Base-by-base conservation (phyloP, 2,888 invertebrate species). In the Aspidiotus destructor region DNA sequence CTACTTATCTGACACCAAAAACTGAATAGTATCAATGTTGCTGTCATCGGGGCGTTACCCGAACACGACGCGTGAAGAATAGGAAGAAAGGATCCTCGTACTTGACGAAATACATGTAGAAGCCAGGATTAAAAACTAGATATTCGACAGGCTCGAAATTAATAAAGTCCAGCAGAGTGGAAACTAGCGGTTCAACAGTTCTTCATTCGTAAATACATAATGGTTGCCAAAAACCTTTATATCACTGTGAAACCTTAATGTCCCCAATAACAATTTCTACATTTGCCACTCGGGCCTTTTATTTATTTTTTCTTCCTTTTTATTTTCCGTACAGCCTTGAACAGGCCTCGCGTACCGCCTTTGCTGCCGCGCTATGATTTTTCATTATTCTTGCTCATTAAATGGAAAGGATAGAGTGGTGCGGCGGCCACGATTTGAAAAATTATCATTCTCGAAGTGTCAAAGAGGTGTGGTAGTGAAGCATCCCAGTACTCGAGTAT, bases 341-440 rank as follows among this genome's bases (percentile, higher is more conserved):
- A 60, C 67, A 67, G 67, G 67, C 67, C 67, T 67, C 42, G 57
- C 67, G 67, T 67, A 67, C 67, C 67, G 67, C 67, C 67, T 67
- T 67, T 60, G 60, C 67, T 52, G 41, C 58, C 17, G 16, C 44
- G 57, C 67, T n/a, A 58, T 67, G 44, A 42, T 40, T 67, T 67
- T 60, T 67, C 67, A 67, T 67, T 67, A 58, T 67, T 40, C 41
- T 42, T 67, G 67, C 60, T 67, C 67, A 67, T 67, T 67, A 48
- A 48, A 67, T 60, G 67, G 67, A 67, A 67, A 67, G 67, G 65
- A 65, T 65, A 44, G 52, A 15, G 17, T 67, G 28, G 67, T 11
- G 58, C 40, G 58, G 13, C 28, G 17, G 9, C 13, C 40, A 58
- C 28, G 28, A 28, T 28, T 28, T 58, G 58, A 58, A 58, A 58